These are phyloP conservation scores for Tympanuchus pallidicinctus DNA, from an alignment of 2,113 vertebrate species.

Conservation along the genomic window DNA sequence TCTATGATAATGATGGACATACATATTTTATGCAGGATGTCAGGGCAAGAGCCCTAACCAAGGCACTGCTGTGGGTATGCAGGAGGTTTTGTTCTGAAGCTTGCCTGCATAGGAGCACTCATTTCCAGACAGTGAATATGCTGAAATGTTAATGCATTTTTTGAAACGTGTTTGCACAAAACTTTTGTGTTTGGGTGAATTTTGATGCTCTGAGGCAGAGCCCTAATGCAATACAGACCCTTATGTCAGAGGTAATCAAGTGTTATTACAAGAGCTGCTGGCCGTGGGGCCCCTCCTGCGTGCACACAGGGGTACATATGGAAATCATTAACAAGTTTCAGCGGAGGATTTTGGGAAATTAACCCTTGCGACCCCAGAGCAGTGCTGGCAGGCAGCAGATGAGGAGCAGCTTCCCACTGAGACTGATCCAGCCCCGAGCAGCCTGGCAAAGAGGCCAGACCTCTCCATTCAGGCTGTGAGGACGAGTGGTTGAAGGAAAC, in stretches of 20 bases:
- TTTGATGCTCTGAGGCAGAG: neutral
- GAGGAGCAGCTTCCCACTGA: slow-evolving; percentile 10
- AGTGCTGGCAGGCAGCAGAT: neutral
- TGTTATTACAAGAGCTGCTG: slow-evolving; percentile 49
- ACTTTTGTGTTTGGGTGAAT: neutral
- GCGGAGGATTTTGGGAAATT: slow-evolving; percentile 54
- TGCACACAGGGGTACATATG: slow-evolving; percentile 51
- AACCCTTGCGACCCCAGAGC: slow-evolving; percentile 28
- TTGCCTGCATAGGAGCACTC: neutral
- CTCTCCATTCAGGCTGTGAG: slow-evolving; percentile 40
- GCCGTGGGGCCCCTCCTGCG: slow-evolving; percentile 52
- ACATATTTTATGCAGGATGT: neutral
- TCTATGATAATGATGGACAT: neutral
- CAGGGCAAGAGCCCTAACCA: neutral
- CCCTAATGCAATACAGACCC: slow-evolving; percentile 29
- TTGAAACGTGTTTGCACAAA: neutral
- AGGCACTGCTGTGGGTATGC: neutral
- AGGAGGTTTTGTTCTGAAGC: neutral
- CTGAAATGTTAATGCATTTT: neutral
- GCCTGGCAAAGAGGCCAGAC: neutral
- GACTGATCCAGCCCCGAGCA: neutral
- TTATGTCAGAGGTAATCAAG: slow-evolving; percentile 56
- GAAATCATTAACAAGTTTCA: slow-evolving; percentile 62
- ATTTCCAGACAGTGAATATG: neutral
- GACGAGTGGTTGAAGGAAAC: slow-evolving; percentile 4